Evolutionary conservation across 2,113 vertebrate genomes (phyloP).

Genomic region (Danionella cerebrum): DNA sequence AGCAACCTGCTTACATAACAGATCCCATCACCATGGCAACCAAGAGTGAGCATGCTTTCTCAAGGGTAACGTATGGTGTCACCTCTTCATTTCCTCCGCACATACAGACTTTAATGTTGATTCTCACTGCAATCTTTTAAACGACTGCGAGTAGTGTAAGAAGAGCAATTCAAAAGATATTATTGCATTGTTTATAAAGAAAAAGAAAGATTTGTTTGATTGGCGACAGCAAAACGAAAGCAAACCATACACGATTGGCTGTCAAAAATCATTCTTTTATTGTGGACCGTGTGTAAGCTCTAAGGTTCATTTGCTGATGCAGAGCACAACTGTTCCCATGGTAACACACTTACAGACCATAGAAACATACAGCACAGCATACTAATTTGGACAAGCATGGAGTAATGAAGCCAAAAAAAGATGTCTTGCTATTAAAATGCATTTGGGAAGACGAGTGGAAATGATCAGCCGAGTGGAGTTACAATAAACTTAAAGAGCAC

Average conservation of each 20-base stretch:
- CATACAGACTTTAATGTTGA: too few species aligned
- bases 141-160: too few species aligned
- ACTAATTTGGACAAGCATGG: conserved; percentile 10
- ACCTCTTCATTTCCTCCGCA: conserved; percentile 31
- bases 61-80: conserved; percentile 51
- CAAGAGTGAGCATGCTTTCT: conserved; percentile 62
- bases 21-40: conserved; percentile 61
- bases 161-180: too few species aligned
- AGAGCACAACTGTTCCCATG: conserved; percentile 31
- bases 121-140: too few species aligned
- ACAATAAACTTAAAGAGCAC: too few species aligned
- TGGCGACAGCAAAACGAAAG: too few species aligned
- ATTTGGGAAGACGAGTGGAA: not conserved
- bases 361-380: conserved; percentile 2
- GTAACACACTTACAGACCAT: conserved; percentile 33
- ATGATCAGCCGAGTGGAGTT: not conserved
- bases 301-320: not conserved
- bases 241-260: too few species aligned
- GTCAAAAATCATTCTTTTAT: not conserved
- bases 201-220: too few species aligned
- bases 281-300: not conserved
- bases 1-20: conserved; percentile 71
- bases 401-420: not conserved
- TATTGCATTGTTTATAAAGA: too few species aligned
- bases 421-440: too few species aligned